These are phyloP conservation scores for Metaphire vulgaris DNA, from an alignment of 1,140 invertebrate genomes.

Conservation along the genomic window DNA sequence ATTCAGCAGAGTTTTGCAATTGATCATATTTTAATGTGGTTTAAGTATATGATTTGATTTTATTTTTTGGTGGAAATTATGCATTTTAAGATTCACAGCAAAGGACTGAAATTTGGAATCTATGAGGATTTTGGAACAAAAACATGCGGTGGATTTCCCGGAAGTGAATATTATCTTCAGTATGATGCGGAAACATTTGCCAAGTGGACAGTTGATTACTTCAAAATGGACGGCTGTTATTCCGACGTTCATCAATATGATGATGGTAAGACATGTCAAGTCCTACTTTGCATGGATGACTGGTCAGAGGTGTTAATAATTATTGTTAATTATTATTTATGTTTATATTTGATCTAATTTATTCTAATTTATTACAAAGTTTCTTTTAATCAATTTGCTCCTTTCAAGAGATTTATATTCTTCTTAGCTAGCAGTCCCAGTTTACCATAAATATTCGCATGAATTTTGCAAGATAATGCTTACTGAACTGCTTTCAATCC, in stretches of 20 bases:
- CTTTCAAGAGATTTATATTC: too few relatives aligned
- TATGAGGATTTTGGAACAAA: slow-evolving; percentile 94
- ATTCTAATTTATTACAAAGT: too few relatives aligned
- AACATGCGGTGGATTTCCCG: slow-evolving; percentile 88
- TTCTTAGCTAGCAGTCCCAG: too few relatives aligned
- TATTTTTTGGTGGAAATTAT: background rate
- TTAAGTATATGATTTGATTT: background rate
- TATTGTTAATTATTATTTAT: too few relatives aligned
- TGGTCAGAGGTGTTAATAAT: too few relatives aligned
- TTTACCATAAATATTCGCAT: too few relatives aligned
- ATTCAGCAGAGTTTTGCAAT: too few relatives aligned
- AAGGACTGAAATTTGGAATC: slow-evolving; percentile 91
- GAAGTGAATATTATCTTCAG: slow-evolving; percentile 75
- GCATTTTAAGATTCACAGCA: slow-evolving; percentile 70
- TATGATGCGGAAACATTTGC: slow-evolving; percentile 84
- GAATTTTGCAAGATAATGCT: too few relatives aligned
- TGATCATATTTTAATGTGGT: background rate
- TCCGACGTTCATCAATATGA: slow-evolving; percentile 62
- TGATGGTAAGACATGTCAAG: slow-evolving; percentile 20
- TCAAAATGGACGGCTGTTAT: slow-evolving; percentile 94
- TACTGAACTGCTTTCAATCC: too few relatives aligned
- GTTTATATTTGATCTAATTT: too few relatives aligned
- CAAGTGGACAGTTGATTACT: slow-evolving; percentile 91
- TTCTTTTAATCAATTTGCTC: too few relatives aligned
- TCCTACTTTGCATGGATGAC: too few relatives aligned